Base-by-base conservation (phyloP, 2,113 vertebrate species). In the Equus przewalskii region DNA sequence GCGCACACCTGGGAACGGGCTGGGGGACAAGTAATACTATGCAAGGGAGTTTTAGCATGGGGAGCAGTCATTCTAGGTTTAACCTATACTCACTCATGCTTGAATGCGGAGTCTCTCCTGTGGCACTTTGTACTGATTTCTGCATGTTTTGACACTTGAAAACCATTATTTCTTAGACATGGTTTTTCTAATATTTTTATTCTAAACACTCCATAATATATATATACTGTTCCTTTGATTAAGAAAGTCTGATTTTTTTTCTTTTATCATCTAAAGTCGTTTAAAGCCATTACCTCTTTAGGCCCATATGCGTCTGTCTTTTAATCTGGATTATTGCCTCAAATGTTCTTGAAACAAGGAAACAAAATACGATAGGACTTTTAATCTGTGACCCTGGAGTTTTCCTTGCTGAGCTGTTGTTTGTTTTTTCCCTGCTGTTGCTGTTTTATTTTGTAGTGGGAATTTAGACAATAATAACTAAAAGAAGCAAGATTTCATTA, bases 1-100 rank as follows among this genome's bases (percentile, higher is more conserved):
- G 21, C 5, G 1, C 4, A 16, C 0, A 0, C 1, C 11, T 60
- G 24, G 26, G 15, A 0, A 3, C 12, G 16, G 4, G 0, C 24
- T 4, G 2, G 19, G 7, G 41, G 14, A 9, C n/a, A 5, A 21
- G 49, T 21, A 26, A 5, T 22, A 1, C 26, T 26, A 0, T 4
- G 22, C 49, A 4, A 28, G 19, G 54, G 26, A 3, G 18, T 9
- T 28, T 41, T 22, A 44, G 54, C 7, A 1, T 6, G 58, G 13
- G 79, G 58, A 14, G 26, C 0, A 2, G 3, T 11, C n/a, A 0
- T 56, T n/a, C 58, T 21, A 14, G 36, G 22, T 46, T n/a, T 60
- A 14, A n/a, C 2, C n/a, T 33, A 0, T 33, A 14, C 10, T 46
- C 41, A 6, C 16, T 26, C 62, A 22, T 70, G 13, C n/a, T 91